phyloP scores from a whole-genome alignment of 1,140 invertebrate species.

The Pachyrhynchus sulphureomaculatus region DNA sequence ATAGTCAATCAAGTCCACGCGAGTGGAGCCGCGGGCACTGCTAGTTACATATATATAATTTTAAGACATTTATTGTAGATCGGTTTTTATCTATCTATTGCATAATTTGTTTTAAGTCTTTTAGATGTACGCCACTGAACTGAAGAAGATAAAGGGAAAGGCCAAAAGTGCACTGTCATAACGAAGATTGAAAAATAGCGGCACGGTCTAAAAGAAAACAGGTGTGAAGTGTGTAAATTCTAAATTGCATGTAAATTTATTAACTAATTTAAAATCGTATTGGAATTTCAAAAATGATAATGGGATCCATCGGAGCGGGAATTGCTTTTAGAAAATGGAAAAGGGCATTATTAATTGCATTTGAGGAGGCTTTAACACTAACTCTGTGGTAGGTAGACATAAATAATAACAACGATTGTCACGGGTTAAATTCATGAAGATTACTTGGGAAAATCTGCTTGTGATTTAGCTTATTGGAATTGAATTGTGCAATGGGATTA shows the following conservation, averaged over 20 bases:
- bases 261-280: conserved; percentile 36
- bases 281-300: conserved; percentile 36
- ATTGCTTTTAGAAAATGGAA: conserved; percentile 34
- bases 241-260: conserved; percentile 37
- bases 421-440: conserved; percentile 28
- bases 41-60: too few relatives aligned
- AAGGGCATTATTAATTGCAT: conserved; percentile 32
- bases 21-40: too few relatives aligned
- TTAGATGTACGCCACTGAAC: conserved; percentile 17
- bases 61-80: too few relatives aligned
- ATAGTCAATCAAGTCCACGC: too few relatives aligned
- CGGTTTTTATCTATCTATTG: too few relatives aligned
- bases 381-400: conserved; percentile 31
- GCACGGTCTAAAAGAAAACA: conserved; percentile 30
- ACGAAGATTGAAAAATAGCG: conserved; percentile 34
- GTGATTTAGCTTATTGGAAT: background rate
- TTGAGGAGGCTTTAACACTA: conserved; percentile 21
- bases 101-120: too few relatives aligned
- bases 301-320: conserved; percentile 26
- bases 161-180: conserved; percentile 31
- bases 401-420: conserved; percentile 30
- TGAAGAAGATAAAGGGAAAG: conserved; percentile 26
- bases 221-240: conserved; percentile 37
- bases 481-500: conserved; percentile 10
- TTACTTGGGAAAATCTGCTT: conserved; percentile 2